These are phyloP conservation scores for Sceliomorpha sp. DNA, from an alignment of 2,888 invertebrate species.

Conservation along the genomic window DNA sequence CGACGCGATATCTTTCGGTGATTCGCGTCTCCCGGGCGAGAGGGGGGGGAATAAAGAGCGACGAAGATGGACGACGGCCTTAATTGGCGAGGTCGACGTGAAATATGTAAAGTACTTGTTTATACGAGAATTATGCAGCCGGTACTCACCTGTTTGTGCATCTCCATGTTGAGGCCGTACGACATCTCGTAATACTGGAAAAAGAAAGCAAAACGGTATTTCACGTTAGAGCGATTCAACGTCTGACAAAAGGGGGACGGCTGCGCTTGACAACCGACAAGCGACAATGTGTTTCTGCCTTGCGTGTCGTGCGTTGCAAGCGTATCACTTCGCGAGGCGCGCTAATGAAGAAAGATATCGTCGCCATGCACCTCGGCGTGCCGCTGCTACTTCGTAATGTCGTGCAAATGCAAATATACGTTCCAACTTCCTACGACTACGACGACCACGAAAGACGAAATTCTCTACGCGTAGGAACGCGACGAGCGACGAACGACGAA, in stretches of 20 bases:
- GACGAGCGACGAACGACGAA: too few species aligned
- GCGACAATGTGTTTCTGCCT: slow-evolving; percentile 49
- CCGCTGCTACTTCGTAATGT: slow-evolving; percentile 32
- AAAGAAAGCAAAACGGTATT: slow-evolving; percentile 61
- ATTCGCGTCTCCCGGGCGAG: background rate
- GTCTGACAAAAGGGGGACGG: slow-evolving; percentile 18
- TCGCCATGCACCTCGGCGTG: slow-evolving; percentile 45
- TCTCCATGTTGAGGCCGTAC: slow-evolving; percentile 97
- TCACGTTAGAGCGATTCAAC: slow-evolving; percentile 15
- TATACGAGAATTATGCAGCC: background rate
- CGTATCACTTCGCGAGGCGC: slow-evolving; percentile 42
- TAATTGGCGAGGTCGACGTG: slow-evolving; percentile 5
- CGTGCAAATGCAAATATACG: slow-evolving; percentile 56
- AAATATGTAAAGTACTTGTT: slow-evolving; percentile 12
- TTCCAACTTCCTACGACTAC: slow-evolving; percentile 25
- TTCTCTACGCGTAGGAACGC: too few species aligned
- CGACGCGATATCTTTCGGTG: too few species aligned
- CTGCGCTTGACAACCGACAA: slow-evolving; percentile 43
- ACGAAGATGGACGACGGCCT: background rate
- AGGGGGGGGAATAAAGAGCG: slow-evolving; percentile 5
- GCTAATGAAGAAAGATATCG: slow-evolving; percentile 56
- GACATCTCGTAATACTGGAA: slow-evolving; percentile 99
- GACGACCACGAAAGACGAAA: too few species aligned
- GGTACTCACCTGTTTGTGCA: slow-evolving; percentile 96
- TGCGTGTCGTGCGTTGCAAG: slow-evolving; percentile 21